A percentile compares a stretch with the other conserved stretches of the same genome.
phyloP scores from a whole-genome alignment of 2,888 invertebrate species.

The Plusia festucae region DNA sequence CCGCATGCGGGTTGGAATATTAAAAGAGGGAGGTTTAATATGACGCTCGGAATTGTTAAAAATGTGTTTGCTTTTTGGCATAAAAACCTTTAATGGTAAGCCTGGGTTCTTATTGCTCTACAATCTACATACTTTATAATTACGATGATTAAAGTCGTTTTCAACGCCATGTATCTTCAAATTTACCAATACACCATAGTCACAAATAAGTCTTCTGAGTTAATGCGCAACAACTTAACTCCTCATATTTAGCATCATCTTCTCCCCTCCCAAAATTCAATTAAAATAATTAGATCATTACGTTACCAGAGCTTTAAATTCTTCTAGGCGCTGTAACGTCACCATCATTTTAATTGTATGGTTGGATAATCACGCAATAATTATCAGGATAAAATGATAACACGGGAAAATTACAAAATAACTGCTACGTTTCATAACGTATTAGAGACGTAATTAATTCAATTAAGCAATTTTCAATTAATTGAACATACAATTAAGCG shows the following conservation, averaged over 20 bases:
- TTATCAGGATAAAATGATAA: slow-evolving; percentile 2
- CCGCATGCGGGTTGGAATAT: slow-evolving; percentile 14
- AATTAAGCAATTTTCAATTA: background rate
- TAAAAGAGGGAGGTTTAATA: slow-evolving; percentile 6
- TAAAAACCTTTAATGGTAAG: background rate
- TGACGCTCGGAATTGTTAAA: background rate
- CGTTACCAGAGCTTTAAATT: background rate
- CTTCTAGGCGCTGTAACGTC: background rate
- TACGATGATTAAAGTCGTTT: no score
- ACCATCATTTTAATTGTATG: slow-evolving; percentile 4
- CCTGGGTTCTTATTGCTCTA: no score
- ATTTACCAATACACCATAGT: no score
- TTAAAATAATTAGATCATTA: slow-evolving; percentile 1
- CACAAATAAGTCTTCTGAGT: no score
- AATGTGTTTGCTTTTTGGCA: background rate
- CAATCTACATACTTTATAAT: no score
- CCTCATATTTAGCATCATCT: background rate
- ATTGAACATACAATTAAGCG: background rate
- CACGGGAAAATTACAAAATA: slow-evolving; percentile 1
- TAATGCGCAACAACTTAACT: background rate
- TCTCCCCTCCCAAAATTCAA: background rate
- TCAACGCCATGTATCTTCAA: no score
- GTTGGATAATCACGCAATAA: background rate
- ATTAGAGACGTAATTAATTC: background rate
- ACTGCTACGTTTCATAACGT: slow-evolving; percentile 1